phyloP scores from a whole-genome alignment of 2,888 invertebrate species.

The Caenorhabditis sp. region DNA sequence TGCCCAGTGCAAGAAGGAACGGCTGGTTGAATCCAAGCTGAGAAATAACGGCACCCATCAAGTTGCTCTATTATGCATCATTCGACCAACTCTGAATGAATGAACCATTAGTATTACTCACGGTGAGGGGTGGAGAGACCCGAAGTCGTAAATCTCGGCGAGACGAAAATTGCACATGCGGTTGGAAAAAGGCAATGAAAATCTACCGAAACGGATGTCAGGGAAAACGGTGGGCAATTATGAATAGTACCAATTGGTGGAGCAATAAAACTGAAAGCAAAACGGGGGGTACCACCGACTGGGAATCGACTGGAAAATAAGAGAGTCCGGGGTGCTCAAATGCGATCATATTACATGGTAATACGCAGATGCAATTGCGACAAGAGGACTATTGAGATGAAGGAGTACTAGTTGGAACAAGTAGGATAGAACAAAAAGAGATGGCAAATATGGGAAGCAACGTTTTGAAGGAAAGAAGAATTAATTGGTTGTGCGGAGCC shows the following conservation, averaged over 20 bases:
- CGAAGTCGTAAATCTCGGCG: conserved; percentile 47
- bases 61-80: conserved; percentile 59
- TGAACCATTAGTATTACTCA: conserved; percentile 25
- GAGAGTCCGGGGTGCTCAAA: conserved; percentile 41
- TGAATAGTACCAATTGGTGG: conserved; percentile 33
- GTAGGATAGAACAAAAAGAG: conserved; percentile 26
- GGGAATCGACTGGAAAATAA: conserved; percentile 45
- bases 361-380: conserved; percentile 56
- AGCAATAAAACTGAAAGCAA: conserved; percentile 44
- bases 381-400: conserved; percentile 6
- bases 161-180: neutral
- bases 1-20: conserved; percentile 68
- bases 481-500: conserved; percentile 45
- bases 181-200: conserved; percentile 9
- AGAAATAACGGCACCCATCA: conserved; percentile 74
- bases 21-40: conserved; percentile 75
- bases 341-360: conserved; percentile 62
- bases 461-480: conserved; percentile 35
- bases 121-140: neutral
- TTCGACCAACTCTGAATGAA: conserved; percentile 44
- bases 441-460: conserved; percentile 4
- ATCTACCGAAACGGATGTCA: neutral
- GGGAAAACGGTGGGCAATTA: conserved; percentile 7
- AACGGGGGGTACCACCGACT: neutral
- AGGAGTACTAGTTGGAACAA: neutral